Conservation (phyloP, 2,888 invertebrate species). For the Aquatica leii region DNA sequence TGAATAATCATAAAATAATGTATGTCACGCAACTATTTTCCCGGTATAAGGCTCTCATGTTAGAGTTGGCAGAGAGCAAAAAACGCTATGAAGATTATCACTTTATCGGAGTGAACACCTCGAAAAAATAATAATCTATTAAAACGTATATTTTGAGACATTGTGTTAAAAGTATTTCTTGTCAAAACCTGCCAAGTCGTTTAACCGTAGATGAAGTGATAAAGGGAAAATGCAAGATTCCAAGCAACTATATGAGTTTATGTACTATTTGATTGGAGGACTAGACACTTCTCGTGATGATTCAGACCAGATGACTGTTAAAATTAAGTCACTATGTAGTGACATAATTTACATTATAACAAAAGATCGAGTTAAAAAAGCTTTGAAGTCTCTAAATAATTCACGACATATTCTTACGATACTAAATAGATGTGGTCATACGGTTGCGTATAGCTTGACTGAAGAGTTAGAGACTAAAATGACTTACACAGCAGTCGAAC, state of each 20-base stretch:
- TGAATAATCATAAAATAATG: too few species aligned
- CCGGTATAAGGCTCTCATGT: too few species aligned
- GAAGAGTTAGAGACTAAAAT: conserved; percentile 50
- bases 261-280: conserved; percentile 6
- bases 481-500: conserved; percentile 37
- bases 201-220: conserved; percentile 5
- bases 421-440: conserved; percentile 50
- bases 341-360: conserved; percentile 1
- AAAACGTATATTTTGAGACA: conserved; percentile 2
- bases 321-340: conserved; percentile 1
- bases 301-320: conserved; percentile 7
- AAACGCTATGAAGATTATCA: too few species aligned
- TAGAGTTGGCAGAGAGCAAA: too few species aligned
- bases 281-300: conserved; percentile 2
- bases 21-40: too few species aligned
- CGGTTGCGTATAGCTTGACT: conserved; percentile 45
- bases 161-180: conserved; percentile 9
- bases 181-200: conserved; percentile 4
- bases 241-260: conserved; percentile 6
- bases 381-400: too few species aligned
- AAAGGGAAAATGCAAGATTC: conserved; percentile 7
- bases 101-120: too few species aligned
- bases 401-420: too few species aligned
- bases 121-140: too few species aligned
- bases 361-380: not conserved